Base-by-base conservation (phyloP, 2,113 vertebrate species). In the Desmodus rotundus region DNA sequence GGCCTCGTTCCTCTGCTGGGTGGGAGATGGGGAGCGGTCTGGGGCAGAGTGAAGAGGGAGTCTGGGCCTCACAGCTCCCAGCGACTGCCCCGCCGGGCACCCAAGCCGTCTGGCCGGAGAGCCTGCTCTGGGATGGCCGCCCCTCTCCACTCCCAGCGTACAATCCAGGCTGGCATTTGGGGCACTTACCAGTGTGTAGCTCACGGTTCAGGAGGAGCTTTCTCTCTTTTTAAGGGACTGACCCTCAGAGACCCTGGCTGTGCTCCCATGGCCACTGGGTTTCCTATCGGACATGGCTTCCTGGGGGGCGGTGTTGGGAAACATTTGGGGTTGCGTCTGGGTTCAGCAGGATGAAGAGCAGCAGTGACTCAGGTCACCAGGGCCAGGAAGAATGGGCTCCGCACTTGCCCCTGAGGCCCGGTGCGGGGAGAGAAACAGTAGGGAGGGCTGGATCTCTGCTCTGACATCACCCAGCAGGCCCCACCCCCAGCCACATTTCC, bases 401-500 rank as follows among this genome's bases (percentile, higher is more conserved):
- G 1, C 9, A 20, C 31, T 50, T 12, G 74, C 9, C 47, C 74
- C 31, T 52, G 74, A 47, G 43, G 31, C 24, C 7, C 72, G 7
- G 1, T n/a, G n/a, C n/a, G 26, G 24, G 43, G 70, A 31, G 43
- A 74, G 43, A n/a, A 47, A 38, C 19, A 2, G 33, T 12, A 12
- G 33, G 31, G 10, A 22, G 33, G 74, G 47, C 74, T 36, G 45
- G 33, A 47, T 77, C 74, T 52, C 74, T n/a, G 47, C 47, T 76
- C 43, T 20, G 47, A n/a, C 11, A 20, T 47, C 47, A 3, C 31
- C 47, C 17, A n/a, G 31, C 31, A 1, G 3, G 31, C 26, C 14
- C 4, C 4, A 2, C 31, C 4, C 3, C 9, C 10, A 4, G 2
- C 2, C 31, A 50, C 10, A 0, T 22, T 22, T 77, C 47, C 31